phyloP scores from a whole-genome alignment of 2,797 vertebrate species.

The Epinephelus coioides region DNA sequence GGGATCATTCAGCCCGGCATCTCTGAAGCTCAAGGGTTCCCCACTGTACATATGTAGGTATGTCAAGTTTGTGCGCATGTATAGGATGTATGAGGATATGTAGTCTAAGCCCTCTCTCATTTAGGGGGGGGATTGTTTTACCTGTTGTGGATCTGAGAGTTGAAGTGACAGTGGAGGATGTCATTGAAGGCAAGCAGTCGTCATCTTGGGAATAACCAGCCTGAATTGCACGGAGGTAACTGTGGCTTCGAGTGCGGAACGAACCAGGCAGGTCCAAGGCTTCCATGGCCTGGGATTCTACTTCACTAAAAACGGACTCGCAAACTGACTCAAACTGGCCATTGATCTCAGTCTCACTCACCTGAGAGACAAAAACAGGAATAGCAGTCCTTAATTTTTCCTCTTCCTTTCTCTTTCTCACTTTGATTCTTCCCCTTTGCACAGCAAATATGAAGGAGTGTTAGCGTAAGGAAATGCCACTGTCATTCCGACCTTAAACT shows the following conservation, averaged over 20 bases:
- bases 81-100: conserved; percentile 87
- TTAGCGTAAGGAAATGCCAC: conserved; percentile 87
- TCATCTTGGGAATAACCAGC: conserved; percentile 99
- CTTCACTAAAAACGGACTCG: conserved; percentile 99
- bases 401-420: conserved; percentile 93
- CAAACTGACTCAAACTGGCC: conserved; percentile 99
- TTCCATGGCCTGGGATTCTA: conserved; percentile 99
- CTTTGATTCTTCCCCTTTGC: conserved; percentile 92
- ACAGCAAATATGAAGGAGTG: conserved; percentile 91
- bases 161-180: conserved; percentile 95
- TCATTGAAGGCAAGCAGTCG: conserved; percentile 96
- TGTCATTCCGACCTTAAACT: conserved; percentile 84
- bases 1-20: conserved; percentile 84
- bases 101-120: conserved; percentile 85
- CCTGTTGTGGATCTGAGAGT: conserved; percentile 98
- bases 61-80: conserved; percentile 85
- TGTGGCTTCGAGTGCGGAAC: conserved; percentile 99
- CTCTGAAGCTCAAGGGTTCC: conserved; percentile 88
- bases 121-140: conserved; percentile 87
- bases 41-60: conserved; percentile 92
- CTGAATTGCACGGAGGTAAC: conserved; percentile 99
- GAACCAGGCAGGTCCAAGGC: conserved; percentile 99
- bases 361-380: conserved; percentile 96
- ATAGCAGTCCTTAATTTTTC: conserved; percentile 95
- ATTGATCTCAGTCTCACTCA: conserved; percentile 99